These are phyloP conservation scores for Tamandua tetradactyla DNA, from an alignment of 2,797 vertebrate species.

Conservation along the genomic window DNA sequence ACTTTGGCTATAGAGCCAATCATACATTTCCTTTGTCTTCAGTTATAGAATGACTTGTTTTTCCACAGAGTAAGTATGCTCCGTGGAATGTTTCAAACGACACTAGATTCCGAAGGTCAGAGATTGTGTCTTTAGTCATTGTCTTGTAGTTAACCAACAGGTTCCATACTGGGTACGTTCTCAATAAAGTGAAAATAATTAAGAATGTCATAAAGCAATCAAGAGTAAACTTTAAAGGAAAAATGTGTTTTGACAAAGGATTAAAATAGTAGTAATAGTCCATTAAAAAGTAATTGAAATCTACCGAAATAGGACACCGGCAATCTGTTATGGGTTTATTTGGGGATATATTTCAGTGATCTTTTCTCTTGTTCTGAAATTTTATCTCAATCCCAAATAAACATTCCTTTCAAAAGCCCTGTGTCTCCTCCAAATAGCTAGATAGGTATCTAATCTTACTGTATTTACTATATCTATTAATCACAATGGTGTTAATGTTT, in stretches of 20 bases:
- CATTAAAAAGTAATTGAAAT: background rate
- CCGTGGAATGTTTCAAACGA: background rate
- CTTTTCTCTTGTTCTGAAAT: background rate
- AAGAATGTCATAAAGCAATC: background rate
- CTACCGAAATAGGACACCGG: background rate
- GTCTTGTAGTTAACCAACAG: background rate
- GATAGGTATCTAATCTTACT: background rate
- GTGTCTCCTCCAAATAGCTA: background rate
- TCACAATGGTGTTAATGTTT: background rate
- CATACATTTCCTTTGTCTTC: background rate
- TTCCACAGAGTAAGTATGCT: background rate
- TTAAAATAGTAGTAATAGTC: background rate
- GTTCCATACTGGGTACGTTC: background rate
- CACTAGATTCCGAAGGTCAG: background rate
- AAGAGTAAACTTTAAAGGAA: background rate
- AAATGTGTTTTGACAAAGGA: background rate
- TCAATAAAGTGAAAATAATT: background rate
- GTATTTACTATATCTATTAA: background rate
- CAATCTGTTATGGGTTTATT: background rate
- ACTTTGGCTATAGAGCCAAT: background rate
- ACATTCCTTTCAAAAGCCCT: background rate
- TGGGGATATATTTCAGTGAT: background rate
- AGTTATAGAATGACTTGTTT: background rate
- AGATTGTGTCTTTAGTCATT: background rate
- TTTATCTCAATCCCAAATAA: background rate